phyloP scores from a whole-genome alignment of 2,888 invertebrate species.

The Watsonalla cultraria region DNA sequence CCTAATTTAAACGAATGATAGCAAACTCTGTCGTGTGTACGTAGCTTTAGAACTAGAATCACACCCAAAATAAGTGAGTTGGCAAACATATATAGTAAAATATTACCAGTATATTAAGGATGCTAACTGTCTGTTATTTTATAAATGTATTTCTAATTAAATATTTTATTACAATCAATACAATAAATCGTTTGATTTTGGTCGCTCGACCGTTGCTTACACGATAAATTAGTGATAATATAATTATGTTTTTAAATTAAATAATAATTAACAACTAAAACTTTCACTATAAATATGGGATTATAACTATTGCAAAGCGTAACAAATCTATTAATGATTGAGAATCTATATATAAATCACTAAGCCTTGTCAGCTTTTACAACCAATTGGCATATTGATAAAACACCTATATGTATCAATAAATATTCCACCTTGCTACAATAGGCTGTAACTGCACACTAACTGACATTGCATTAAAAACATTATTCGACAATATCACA shows the following conservation, averaged over 20 bases:
- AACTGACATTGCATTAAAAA: not conserved
- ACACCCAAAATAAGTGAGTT: slow-evolving; percentile 28
- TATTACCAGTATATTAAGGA: slow-evolving; percentile 34
- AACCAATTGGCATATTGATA: slow-evolving; percentile 38
- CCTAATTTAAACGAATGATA: too few species aligned
- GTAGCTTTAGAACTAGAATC: slow-evolving; percentile 7
- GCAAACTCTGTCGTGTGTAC: not conserved
- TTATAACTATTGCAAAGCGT: slow-evolving; percentile 64
- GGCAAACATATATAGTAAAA: slow-evolving; percentile 30
- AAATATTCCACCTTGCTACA: not conserved
- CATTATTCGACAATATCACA: not conserved
- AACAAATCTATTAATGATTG: slow-evolving; percentile 55
- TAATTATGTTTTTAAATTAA: slow-evolving; percentile 15
- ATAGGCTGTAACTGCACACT: not conserved
- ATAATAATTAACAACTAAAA: slow-evolving; percentile 52
- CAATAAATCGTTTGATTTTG: slow-evolving; percentile 38
- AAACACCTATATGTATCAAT: not conserved
- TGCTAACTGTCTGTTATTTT: slow-evolving; percentile 44
- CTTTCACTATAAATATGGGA: slow-evolving; percentile 50
- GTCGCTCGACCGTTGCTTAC: slow-evolving; percentile 26
- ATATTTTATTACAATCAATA: slow-evolving; percentile 54
- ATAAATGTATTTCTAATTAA: slow-evolving; percentile 36
- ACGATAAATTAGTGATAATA: slow-evolving; percentile 24
- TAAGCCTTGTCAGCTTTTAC: slow-evolving; percentile 55
- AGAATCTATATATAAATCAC: slow-evolving; percentile 68